phyloP scores from a whole-genome alignment of 1,140 invertebrate genomes.

The Philaenus spumarius region DNA sequence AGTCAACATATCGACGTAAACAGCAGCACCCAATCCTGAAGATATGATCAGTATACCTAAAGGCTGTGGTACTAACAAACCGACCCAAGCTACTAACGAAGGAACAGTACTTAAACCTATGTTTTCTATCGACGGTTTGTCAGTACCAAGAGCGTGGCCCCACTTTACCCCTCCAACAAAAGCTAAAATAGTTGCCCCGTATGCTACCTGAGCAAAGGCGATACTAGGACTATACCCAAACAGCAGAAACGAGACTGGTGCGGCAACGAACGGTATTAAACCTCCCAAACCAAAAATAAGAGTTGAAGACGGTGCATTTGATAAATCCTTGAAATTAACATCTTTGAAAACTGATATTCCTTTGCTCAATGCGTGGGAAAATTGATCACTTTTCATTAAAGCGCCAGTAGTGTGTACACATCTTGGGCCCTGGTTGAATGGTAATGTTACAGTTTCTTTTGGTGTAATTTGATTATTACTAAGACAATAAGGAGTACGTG shows the following conservation, averaged over 20 bases:
- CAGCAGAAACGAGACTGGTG: constrained; percentile 19
- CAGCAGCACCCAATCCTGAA: constrained; percentile 8
- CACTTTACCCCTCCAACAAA: constrained; percentile 24
- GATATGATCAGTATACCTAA: constrained; percentile 17
- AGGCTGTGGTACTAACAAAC: constrained; percentile 18
- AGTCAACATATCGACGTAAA: constrained; percentile 14
- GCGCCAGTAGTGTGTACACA: too few species aligned
- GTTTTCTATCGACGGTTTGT: constrained; percentile 11
- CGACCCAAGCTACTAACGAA: constrained; percentile 18
- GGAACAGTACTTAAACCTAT: constrained; percentile 15
- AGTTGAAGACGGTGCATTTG: constrained; percentile 13
- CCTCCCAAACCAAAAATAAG: constrained; percentile 23
- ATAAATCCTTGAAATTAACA: constrained; percentile 9
- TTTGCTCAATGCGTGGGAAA: neutral
- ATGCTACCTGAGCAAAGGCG: constrained; percentile 19
- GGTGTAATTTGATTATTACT: too few species aligned
- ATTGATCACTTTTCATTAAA: too few species aligned
- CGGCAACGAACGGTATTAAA: constrained; percentile 18
- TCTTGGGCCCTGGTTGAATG: too few species aligned
- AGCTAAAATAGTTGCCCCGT: constrained; percentile 24
- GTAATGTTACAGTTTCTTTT: too few species aligned
- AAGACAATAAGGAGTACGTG: too few species aligned
- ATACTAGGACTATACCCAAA: constrained; percentile 16
- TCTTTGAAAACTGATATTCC: constrained; percentile 3
- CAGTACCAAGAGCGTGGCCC: constrained; percentile 6